phyloP scores from a whole-genome alignment of 2,113 vertebrate species.

The Tamias sibiricus region DNA sequence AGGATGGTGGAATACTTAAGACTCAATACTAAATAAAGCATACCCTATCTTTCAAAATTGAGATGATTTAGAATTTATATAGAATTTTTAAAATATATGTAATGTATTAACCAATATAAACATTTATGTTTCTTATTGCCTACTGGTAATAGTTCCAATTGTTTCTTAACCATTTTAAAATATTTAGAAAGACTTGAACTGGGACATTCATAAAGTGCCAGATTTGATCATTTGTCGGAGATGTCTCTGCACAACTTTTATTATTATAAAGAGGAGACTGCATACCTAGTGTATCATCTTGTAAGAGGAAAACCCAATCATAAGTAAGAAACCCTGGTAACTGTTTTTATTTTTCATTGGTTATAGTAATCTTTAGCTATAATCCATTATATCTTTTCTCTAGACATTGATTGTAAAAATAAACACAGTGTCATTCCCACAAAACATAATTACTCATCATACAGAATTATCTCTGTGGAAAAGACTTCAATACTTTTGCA shows the following conservation, averaged over 20 bases:
- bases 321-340: neutral
- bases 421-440: constrained; percentile 17
- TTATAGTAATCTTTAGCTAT: neutral
- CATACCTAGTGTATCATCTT: neutral
- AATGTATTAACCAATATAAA: neutral
- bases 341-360: constrained; percentile 38
- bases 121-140: constrained; percentile 1
- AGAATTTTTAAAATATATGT: constrained; percentile 30
- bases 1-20: constrained; percentile 11
- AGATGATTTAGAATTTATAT: constrained; percentile 58
- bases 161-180: constrained; percentile 50
- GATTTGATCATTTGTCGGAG: constrained; percentile 6
- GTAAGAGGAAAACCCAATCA: neutral
- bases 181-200: constrained; percentile 49
- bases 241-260: neutral
- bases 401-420: constrained; percentile 46
- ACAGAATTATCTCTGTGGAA: constrained; percentile 31
- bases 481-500: constrained; percentile 44
- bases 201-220: neutral
- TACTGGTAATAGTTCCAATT: constrained; percentile 37
- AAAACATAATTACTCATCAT: neutral
- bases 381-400: neutral
- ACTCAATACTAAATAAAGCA: neutral
- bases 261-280: neutral
- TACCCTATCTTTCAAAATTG: constrained; percentile 20